Evolutionary conservation across 2,113 vertebrate species (phyloP).

Genomic region (Aramus guarauna): DNA sequence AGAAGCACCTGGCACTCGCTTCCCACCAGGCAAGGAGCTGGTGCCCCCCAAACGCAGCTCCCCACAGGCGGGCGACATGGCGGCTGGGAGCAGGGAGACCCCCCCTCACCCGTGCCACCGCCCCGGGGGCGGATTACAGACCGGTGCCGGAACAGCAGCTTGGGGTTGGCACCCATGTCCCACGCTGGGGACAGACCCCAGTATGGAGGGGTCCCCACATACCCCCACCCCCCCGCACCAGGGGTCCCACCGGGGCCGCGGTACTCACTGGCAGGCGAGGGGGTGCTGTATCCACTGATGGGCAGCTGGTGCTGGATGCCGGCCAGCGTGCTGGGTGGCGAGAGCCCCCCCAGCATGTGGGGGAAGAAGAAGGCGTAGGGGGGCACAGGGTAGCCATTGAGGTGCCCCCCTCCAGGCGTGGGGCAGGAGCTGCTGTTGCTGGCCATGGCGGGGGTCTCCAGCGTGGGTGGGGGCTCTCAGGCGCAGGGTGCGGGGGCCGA

Average conservation of each 20-base stretch:
- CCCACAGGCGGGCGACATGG: background rate
- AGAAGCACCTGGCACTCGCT: accelerated
- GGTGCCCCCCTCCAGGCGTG: conserved; percentile 80
- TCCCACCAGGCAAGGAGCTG: accelerated
- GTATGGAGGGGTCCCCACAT: accelerated
- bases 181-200: accelerated
- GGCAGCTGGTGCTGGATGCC: conserved; percentile 85
- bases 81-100: background rate
- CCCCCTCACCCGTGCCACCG: background rate
- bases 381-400: conserved; percentile 89
- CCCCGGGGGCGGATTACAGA: accelerated
- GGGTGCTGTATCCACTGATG: conserved; percentile 95
- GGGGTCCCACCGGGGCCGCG: accelerated
- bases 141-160: background rate
- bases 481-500: background rate
- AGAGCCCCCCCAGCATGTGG: conserved; percentile 91
- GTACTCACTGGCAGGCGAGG: conserved; percentile 96
- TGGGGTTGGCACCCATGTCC: background rate
- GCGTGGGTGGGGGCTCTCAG: conserved; percentile 1
- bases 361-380: conserved; percentile 97
- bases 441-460: conserved; percentile 79
- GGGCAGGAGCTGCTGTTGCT: conserved; percentile 93
- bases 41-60: background rate
- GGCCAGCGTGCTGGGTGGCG: conserved; percentile 82
- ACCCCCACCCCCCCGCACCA: accelerated